Evolutionary conservation across 2,113 vertebrate genomes (phyloP).

Genomic region (Campylorhamphus procurvoides): DNA sequence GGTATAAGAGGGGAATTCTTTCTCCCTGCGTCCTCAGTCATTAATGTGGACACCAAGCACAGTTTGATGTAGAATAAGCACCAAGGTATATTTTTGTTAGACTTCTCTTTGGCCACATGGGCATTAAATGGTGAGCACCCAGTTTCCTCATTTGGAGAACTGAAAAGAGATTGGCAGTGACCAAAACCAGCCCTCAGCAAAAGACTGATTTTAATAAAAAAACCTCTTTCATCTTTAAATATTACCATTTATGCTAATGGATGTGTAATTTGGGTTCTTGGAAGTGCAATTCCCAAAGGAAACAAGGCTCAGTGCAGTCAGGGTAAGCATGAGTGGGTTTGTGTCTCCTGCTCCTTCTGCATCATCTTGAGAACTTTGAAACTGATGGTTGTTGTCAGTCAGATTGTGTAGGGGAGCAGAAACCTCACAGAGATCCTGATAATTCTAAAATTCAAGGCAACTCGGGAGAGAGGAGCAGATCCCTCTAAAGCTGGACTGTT

Average conservation of each 20-base stretch:
- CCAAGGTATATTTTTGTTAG: accelerated
- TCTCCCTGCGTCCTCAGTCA: background rate
- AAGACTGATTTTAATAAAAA: background rate
- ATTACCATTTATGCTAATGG: background rate
- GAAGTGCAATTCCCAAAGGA: background rate
- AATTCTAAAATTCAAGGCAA: background rate
- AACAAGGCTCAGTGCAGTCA: background rate
- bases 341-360: background rate
- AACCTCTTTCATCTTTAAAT: background rate
- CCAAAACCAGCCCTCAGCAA: background rate
- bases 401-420: background rate
- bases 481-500: background rate
- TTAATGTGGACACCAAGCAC: background rate
- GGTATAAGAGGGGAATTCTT: background rate
- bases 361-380: background rate
- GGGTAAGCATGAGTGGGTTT: background rate
- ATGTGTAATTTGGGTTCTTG: background rate
- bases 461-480: background rate
- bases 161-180: accelerated
- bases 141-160: background rate
- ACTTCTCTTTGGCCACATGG: accelerated
- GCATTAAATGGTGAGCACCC: background rate
- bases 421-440: background rate
- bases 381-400: background rate
- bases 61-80: background rate